Conservation (phyloP, 2,888 invertebrate species). For the Drosophila multiciliata region DNA sequence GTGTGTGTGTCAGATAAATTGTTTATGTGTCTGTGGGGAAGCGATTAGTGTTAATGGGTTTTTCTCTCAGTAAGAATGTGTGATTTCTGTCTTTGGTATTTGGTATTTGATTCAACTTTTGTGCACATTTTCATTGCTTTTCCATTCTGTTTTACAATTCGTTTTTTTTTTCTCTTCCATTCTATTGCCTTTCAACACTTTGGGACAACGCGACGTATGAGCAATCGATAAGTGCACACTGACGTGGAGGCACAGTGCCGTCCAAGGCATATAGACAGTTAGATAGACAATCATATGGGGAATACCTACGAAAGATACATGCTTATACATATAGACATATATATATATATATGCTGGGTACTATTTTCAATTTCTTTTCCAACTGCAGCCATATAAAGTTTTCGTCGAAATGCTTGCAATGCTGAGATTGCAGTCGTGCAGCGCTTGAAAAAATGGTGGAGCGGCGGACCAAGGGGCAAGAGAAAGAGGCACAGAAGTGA, state of each 20-base stretch:
- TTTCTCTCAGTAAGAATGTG: slow-evolving; percentile 67
- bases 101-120: slow-evolving; percentile 71
- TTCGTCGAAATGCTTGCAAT: slow-evolving; percentile 66
- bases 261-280: slow-evolving; percentile 57
- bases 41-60: slow-evolving; percentile 83
- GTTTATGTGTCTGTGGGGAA: slow-evolving; percentile 83
- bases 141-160: slow-evolving; percentile 39
- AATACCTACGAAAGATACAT: slow-evolving; percentile 53
- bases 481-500: neutral
- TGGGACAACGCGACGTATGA: slow-evolving; percentile 66
- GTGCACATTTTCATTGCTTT: slow-evolving; percentile 67
- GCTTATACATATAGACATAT: slow-evolving; percentile 17
- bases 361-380: slow-evolving; percentile 75
- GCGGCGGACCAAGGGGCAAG: neutral
- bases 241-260: slow-evolving; percentile 40
- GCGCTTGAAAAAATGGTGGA: slow-evolving; percentile 28
- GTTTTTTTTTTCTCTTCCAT: neutral
- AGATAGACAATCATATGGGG: slow-evolving; percentile 71
- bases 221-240: slow-evolving; percentile 76
- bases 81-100: slow-evolving; percentile 71
- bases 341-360: neutral
- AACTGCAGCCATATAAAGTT: slow-evolving; percentile 71
- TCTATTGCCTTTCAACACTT: slow-evolving; percentile 59
- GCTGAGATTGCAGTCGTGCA: slow-evolving; percentile 75
- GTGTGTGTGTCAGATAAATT: slow-evolving; percentile 76